Evolutionary conservation across 1,140 invertebrate genomes (phyloP).

Genomic region (Solenopsis fugax): DNA sequence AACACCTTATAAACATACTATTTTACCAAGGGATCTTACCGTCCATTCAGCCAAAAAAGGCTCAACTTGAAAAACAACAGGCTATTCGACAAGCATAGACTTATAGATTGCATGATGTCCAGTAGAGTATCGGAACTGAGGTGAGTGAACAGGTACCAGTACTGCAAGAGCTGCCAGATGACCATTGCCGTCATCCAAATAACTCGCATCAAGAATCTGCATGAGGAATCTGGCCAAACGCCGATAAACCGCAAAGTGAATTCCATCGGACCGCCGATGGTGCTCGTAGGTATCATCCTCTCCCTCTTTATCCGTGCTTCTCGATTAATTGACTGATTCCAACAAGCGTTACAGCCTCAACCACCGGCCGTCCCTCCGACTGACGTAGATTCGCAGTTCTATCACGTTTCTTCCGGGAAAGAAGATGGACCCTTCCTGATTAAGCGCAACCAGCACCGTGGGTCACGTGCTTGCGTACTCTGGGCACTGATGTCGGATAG

Average conservation of each 20-base stretch:
- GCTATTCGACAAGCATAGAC: constrained; percentile 18
- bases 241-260: constrained; percentile 60
- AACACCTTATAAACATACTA: no score
- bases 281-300: constrained; percentile 26
- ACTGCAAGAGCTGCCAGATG: constrained; percentile 11
- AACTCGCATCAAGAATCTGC: constrained; percentile 13
- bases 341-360: constrained; percentile 6
- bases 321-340: constrained; percentile 11
- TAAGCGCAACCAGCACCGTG: neutral
- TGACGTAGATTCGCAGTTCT: constrained; percentile 23
- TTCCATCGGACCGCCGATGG: constrained; percentile 27
- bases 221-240: constrained; percentile 57
- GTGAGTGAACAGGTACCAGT: constrained; percentile 13
- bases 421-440: constrained; percentile 5
- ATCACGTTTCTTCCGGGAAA: constrained; percentile 1
- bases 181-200: constrained; percentile 20
- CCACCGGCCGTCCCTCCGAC: neutral
- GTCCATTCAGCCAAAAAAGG: constrained; percentile 30
- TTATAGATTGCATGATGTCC: constrained; percentile 32
- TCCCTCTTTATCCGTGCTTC: neutral
- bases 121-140: constrained; percentile 9
- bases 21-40: constrained; percentile 12
- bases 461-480: neutral
- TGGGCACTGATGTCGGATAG: neutral
- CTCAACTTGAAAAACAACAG: constrained; percentile 38